These are phyloP conservation scores for Thinocorus orbignyianus DNA, from an alignment of 2,113 vertebrate species.

Conservation along the genomic window DNA sequence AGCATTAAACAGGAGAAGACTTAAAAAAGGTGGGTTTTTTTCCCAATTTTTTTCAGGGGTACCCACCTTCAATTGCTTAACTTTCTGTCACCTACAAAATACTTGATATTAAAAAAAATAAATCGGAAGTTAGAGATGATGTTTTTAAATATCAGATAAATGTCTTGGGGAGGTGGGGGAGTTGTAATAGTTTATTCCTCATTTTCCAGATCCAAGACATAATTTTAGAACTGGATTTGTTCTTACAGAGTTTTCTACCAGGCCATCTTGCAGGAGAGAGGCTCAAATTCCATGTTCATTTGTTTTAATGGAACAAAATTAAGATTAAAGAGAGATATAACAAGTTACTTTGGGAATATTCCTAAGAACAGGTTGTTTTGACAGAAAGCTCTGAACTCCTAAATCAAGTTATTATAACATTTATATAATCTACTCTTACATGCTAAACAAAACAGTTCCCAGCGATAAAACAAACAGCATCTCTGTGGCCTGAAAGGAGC, in stretches of 20 bases:
- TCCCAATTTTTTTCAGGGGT: not conserved
- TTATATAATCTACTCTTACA: constrained; percentile 1
- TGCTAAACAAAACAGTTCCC: not conserved
- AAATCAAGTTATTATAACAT: constrained; percentile 20
- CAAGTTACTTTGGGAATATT: not conserved
- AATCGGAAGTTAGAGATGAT: not conserved
- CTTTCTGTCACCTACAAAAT: not conserved
- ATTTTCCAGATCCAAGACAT: not conserved
- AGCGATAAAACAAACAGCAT: not conserved
- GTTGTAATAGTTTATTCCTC: not conserved
- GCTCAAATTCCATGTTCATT: not conserved
- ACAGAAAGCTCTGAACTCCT: constrained; percentile 20
- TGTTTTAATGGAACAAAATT: not conserved
- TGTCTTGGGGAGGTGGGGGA: too few species aligned
- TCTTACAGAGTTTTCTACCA: not conserved
- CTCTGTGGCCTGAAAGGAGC: not conserved
- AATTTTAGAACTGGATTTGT: not conserved
- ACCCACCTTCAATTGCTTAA: not conserved
- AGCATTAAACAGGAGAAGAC: not conserved
- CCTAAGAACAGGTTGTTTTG: not conserved
- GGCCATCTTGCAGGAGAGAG: not conserved
- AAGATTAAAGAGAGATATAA: not conserved
- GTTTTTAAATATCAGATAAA: not conserved
- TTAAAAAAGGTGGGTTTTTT: not conserved
- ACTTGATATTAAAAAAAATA: not conserved